phyloP scores from a whole-genome alignment of 2,888 invertebrate genomes.

The Acheta domesticus region DNA sequence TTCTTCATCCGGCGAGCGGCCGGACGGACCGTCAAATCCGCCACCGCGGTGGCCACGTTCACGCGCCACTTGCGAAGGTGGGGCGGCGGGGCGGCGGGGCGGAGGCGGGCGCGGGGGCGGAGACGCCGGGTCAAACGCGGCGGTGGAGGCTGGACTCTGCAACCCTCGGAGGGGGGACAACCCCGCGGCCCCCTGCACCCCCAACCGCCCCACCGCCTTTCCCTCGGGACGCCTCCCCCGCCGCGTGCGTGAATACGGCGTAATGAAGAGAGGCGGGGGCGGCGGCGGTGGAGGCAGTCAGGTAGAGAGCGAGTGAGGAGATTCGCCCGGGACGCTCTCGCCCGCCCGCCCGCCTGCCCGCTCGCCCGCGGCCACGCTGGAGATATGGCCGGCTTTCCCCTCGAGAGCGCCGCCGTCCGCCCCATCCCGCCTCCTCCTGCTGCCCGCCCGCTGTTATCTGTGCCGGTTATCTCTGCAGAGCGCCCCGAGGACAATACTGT shows the following conservation, averaged over 20 bases:
- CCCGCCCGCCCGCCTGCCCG: not conserved
- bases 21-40: no score
- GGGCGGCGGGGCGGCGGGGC: no score
- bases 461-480: not conserved
- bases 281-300: not conserved
- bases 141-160: no score
- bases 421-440: not conserved
- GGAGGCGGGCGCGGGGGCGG: no score
- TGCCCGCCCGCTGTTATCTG: not conserved
- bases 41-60: no score
- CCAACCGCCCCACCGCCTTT: not conserved
- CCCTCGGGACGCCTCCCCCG: conserved; percentile 3
- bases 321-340: not conserved
- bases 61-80: no score
- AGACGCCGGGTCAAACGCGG: no score
- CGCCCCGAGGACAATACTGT: conserved; percentile 1
- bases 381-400: conserved; percentile 5
- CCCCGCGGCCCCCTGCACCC: not conserved
- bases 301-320: conserved; percentile 20
- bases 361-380: not conserved
- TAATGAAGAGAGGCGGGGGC: conserved; percentile 21
- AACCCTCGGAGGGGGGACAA: no score
- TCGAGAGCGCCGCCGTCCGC: not conserved
- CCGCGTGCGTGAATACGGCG: conserved; percentile 18
- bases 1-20: no score